A percentile compares a stretch with the other conserved stretches of the same genome.
Evolutionary conservation across 2,888 invertebrate species (phyloP).

Genomic region (Pyrgus malvae): DNA sequence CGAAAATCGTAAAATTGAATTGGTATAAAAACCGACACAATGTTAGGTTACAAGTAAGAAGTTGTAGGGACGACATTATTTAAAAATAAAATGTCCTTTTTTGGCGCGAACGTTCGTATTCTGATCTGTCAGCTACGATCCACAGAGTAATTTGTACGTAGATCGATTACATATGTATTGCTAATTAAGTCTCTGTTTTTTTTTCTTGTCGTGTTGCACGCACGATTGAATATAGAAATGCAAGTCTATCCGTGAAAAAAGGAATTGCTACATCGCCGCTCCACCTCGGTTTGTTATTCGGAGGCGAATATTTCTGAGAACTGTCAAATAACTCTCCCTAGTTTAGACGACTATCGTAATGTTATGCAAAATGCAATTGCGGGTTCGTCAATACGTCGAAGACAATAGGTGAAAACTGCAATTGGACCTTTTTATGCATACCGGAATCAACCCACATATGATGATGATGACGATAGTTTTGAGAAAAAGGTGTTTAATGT

Average conservation of each 20-base stretch:
- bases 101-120: constrained; percentile 7
- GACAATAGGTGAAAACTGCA: too few species aligned
- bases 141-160: constrained; percentile 29
- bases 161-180: constrained; percentile 29
- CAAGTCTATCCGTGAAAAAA: constrained; percentile 7
- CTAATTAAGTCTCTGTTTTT: constrained; percentile 27
- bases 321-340: constrained; percentile 4
- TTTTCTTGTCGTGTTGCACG: constrained; percentile 37
- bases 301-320: constrained; percentile 16
- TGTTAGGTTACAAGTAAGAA: background rate
- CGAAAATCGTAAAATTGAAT: constrained; percentile 24
- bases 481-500: too few species aligned
- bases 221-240: constrained; percentile 27
- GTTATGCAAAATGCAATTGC: background rate
- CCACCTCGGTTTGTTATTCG: constrained; percentile 8
- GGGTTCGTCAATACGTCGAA: background rate
- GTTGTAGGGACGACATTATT: background rate
- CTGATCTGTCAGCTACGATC: constrained; percentile 1
- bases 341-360: background rate
- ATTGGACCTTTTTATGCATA: too few species aligned
- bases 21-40: background rate
- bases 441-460: too few species aligned
- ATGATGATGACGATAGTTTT: too few species aligned
- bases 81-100: constrained; percentile 16
- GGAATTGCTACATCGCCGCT: background rate